A percentile compares a stretch with the other conserved stretches of the same genome.
These are phyloP conservation scores for Zeus faber DNA, from an alignment of 2,113 vertebrate species.

Conservation along the genomic window DNA sequence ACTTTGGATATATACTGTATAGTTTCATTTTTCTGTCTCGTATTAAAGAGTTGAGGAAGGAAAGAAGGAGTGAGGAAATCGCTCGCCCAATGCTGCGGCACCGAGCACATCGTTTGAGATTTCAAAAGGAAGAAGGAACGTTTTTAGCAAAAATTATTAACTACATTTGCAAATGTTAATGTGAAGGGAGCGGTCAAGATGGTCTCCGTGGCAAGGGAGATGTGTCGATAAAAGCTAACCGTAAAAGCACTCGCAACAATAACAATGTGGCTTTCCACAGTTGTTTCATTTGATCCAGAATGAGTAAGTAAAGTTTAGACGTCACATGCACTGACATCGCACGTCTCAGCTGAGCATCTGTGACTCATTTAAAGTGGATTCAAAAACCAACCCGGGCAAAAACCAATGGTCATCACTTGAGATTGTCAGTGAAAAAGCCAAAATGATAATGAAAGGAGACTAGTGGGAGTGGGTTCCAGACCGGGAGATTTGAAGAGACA, in stretches of 20 bases:
- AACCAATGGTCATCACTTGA: slow-evolving; percentile 42
- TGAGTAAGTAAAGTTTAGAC: slow-evolving; percentile 9
- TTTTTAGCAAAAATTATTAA: too few relatives aligned
- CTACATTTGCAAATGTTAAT: too few relatives aligned
- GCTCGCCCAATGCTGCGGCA: too few relatives aligned
- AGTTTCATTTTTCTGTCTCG: too few relatives aligned
- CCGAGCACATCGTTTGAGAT: too few relatives aligned
- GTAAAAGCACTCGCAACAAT: slow-evolving; percentile 2
- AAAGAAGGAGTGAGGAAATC: too few relatives aligned
- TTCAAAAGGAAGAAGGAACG: too few relatives aligned
- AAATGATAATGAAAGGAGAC: slow-evolving; percentile 47
- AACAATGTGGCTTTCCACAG: neutral
- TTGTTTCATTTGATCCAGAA: too few relatives aligned
- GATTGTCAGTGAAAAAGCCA: slow-evolving; percentile 11
- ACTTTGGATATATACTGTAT: neutral
- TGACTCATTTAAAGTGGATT: slow-evolving; percentile 27
- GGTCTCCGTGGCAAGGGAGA: too few relatives aligned
- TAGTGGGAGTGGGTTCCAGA: slow-evolving; percentile 32
- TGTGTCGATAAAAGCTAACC: slow-evolving; percentile 2
- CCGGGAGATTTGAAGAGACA: slow-evolving; percentile 38
- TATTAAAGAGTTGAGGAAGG: too few relatives aligned
- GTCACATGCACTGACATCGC: slow-evolving; percentile 31
- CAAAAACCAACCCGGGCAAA: slow-evolving; percentile 20
- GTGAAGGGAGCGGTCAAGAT: too few relatives aligned
- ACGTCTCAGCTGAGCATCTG: slow-evolving; percentile 25